Conservation (phyloP, 2,113 vertebrate genomes). For the Edolisoma coerulescens region DNA sequence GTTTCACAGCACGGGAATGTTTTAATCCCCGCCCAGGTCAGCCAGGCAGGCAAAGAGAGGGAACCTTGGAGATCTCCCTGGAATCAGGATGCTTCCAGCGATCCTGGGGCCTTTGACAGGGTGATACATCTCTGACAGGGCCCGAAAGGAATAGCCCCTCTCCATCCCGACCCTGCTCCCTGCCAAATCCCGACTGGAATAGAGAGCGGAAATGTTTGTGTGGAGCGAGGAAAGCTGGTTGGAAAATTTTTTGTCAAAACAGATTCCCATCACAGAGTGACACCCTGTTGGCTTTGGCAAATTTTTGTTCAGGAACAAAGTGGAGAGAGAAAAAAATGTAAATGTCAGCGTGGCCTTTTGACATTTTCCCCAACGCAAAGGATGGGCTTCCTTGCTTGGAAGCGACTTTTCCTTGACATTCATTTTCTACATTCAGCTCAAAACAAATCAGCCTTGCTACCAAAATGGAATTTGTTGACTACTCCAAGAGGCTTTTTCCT, state of each 20-base stretch:
- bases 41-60: not conserved
- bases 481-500: not conserved
- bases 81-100: not conserved
- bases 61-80: not conserved
- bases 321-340: slow-evolving; percentile 39
- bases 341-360: slow-evolving; percentile 62
- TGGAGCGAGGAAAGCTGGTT: not conserved
- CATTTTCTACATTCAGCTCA: slow-evolving; percentile 37
- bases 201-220: slow-evolving; percentile 16
- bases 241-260: slow-evolving; percentile 47
- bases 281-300: slow-evolving; percentile 58
- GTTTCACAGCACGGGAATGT: not conserved
- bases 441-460: slow-evolving; percentile 44
- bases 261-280: slow-evolving; percentile 44
- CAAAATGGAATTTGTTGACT: not conserved
- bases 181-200: slow-evolving; percentile 12
- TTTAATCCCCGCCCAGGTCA: not conserved
- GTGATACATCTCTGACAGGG: not conserved
- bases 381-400: slow-evolving; percentile 36
- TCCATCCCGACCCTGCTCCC: not conserved
- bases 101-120: not conserved
- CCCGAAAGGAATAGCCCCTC: not conserved
- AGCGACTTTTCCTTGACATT: slow-evolving; percentile 62
- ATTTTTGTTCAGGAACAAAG: slow-evolving; percentile 37
- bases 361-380: slow-evolving; percentile 47